Evolutionary conservation across 2,113 vertebrate genomes (phyloP).

Genomic region (Lepus americanus): DNA sequence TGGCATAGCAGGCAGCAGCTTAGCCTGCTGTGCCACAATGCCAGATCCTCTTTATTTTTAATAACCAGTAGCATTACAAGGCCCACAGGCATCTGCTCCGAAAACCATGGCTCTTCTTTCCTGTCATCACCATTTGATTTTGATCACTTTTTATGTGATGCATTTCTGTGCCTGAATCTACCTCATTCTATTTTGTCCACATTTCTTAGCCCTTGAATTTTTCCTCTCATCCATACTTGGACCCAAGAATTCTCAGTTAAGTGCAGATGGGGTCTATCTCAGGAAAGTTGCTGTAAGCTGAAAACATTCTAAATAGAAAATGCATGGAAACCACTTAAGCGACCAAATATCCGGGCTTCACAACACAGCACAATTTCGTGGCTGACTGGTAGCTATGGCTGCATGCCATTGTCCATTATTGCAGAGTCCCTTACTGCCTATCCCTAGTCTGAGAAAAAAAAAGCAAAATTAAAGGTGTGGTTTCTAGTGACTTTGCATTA

Average conservation of each 20-base stretch:
- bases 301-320: background rate
- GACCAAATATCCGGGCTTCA: background rate
- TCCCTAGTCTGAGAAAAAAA: background rate
- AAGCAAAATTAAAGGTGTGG: background rate
- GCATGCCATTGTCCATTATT: too few species aligned
- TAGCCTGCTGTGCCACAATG: too few species aligned
- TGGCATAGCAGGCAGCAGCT: too few species aligned
- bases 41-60: background rate
- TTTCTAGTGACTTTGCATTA: background rate
- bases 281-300: background rate
- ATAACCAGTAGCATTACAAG: constrained; percentile 1
- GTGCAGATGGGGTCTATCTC: background rate
- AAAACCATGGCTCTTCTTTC: background rate
- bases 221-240: background rate
- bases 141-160: background rate
- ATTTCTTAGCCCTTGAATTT: background rate
- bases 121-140: background rate
- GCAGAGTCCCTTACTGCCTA: background rate
- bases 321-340: background rate
- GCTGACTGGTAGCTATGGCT: background rate
- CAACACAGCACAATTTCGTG: background rate
- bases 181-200: background rate
- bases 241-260: background rate
- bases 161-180: background rate
- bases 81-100: background rate